Evolutionary conservation across 2,113 vertebrate species (phyloP).

Genomic region (Platysternon megacephalum): DNA sequence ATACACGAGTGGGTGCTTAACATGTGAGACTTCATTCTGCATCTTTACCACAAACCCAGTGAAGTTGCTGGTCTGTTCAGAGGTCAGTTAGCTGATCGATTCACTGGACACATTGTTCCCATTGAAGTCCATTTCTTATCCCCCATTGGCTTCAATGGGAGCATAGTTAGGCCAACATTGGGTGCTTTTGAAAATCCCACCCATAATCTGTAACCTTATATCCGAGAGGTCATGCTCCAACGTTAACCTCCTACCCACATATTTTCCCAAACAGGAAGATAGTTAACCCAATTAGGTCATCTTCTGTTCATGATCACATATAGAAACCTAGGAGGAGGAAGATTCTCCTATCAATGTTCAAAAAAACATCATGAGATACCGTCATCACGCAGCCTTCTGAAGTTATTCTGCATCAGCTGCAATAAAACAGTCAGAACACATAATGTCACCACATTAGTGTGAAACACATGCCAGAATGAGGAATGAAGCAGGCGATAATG

Average conservation of each 20-base stretch:
- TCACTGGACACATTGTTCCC: not conserved
- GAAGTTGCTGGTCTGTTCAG: not conserved
- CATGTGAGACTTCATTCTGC: not conserved
- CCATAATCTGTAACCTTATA: not conserved
- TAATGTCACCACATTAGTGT: not conserved
- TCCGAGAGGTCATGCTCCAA: not conserved
- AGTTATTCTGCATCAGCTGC: not conserved
- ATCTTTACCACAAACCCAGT: not conserved
- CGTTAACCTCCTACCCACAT: not conserved
- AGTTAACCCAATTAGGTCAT: not conserved
- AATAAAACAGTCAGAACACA: not conserved
- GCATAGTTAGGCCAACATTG: not conserved
- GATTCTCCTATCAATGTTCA: no score
- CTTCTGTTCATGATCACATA: not conserved
- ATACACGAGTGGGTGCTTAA: not conserved
- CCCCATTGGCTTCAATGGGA: not conserved
- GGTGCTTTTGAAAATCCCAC: not conserved
- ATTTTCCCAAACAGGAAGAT: not conserved
- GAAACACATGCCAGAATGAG: not conserved
- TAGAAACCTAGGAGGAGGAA: no score
- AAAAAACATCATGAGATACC: not conserved
- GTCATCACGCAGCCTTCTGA: not conserved
- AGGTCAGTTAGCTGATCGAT: not conserved
- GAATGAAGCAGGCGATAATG: not conserved
- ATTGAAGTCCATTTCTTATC: not conserved